Evolutionary conservation across 2,797 vertebrate genomes (phyloP), one percentile per base, ranked within the genome.

Genomic region (Danio tinwini): DNA sequence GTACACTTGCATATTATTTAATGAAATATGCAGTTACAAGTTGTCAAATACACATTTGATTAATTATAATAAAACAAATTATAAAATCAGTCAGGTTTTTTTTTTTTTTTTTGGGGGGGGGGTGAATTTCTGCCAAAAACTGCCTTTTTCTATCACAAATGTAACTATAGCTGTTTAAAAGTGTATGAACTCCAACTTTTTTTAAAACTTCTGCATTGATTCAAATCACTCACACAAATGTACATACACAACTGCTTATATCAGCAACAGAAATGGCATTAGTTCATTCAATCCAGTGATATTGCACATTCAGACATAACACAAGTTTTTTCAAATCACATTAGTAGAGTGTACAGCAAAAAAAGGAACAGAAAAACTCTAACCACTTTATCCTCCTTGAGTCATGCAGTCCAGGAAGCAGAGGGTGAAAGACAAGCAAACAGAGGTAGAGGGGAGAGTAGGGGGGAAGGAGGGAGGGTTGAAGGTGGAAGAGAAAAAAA

Each of bases 341-440:
- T 89, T 83, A 89, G 90, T 78, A 89, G 63, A 80, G 29, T 45
- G 55, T 42, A 62, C 64, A 58, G 55, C 50, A 85, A 62, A 82
- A 29, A 80, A 86, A n/a, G n/a, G 68, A 84, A 85, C 78, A 81
- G 77, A 91, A 91, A 90, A 92, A 95, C 96, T 97, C 97, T 99
- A 97, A 99, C 97, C 97, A 98, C 97, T 99, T 98, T 99, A 94
- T 98, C 97, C 96, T 99, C 97, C 97, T 99, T 96, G 95, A 93
- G 94, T 93, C 94, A 95, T 96, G 95, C 96, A 96, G 97, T 97
- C 97, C 95, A 93, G 94, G 95, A 95, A 96, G 97, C 97, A 96
- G 94, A 92, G 92, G 86, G 92, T 88, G 90, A 89, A 87, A 89
- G 91, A 91, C 89, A 91, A 87, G 73, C 90, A 89, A 90, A 91